Evolutionary conservation across 2,113 vertebrate genomes (phyloP).

Genomic region (Hippocampus guttulatus): DNA sequence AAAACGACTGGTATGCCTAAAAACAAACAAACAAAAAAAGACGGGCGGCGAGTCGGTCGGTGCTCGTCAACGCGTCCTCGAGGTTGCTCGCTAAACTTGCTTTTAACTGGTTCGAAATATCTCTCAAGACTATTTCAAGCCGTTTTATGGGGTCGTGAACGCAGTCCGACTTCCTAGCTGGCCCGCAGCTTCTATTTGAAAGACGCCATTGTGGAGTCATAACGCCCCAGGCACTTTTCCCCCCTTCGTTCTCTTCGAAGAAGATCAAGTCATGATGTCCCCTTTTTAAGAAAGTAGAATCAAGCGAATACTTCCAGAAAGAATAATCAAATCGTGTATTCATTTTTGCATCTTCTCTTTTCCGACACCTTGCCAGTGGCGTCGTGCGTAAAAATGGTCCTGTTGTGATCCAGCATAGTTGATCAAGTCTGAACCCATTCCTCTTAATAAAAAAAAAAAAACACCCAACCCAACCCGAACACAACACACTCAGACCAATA

Average conservation of each 20-base stretch:
- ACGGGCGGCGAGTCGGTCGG: too few species aligned
- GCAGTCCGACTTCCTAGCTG: constrained; percentile 66
- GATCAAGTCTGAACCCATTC: constrained; percentile 14
- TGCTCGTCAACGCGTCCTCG: neutral
- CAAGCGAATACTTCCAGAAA: constrained; percentile 23
- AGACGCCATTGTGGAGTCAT: constrained; percentile 82
- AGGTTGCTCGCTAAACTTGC: neutral
- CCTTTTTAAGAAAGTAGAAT: constrained; percentile 54
- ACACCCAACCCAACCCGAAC: neutral
- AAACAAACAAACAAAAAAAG: neutral
- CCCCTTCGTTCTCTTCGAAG: constrained; percentile 46
- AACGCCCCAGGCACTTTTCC: constrained; percentile 67
- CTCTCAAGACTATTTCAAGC: neutral
- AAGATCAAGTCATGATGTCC: constrained; percentile 55
- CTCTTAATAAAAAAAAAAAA: neutral
- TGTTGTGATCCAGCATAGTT: neutral
- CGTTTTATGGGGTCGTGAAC: constrained; percentile 24
- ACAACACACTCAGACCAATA: neutral
- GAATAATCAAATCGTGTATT: constrained; percentile 1
- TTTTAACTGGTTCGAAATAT: neutral
- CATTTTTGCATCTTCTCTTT: constrained; percentile 13
- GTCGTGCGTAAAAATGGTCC: constrained; percentile 41
- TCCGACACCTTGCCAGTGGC: constrained; percentile 22
- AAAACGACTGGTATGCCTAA: constrained; percentile 25
- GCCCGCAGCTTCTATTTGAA: constrained; percentile 70